Conservation (phyloP, 2,888 invertebrate genomes). For the Pyralis farinalis region DNA sequence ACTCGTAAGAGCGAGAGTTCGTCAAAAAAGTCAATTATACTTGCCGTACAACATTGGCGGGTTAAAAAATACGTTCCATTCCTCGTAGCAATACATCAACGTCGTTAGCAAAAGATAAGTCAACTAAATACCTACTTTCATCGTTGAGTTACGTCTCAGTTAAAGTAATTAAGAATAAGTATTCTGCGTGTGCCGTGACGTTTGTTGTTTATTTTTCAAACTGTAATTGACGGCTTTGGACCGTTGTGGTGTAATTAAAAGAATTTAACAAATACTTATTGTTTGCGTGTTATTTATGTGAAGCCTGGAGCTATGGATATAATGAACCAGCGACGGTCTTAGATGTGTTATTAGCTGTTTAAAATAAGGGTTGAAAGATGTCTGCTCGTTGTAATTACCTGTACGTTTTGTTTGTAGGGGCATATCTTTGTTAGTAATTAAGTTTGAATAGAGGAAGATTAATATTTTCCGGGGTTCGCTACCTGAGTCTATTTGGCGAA, state of each 20-base stretch:
- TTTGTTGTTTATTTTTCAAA: slow-evolving; percentile 53
- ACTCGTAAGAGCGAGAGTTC: too few species aligned
- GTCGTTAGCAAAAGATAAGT: slow-evolving; percentile 57
- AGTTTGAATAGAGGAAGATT: too few species aligned
- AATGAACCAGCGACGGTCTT: slow-evolving; percentile 37
- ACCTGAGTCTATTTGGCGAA: too few species aligned
- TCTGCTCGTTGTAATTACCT: not conserved
- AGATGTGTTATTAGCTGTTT: slow-evolving; percentile 14
- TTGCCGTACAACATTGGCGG: slow-evolving; percentile 2
- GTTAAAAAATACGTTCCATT: slow-evolving; percentile 37
- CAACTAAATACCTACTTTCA: slow-evolving; percentile 69
- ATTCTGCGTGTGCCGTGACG: slow-evolving; percentile 51
- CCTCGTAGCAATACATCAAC: slow-evolving; percentile 64
- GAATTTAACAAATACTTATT: slow-evolving; percentile 61
- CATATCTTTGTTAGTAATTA: not conserved
- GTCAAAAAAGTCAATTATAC: slow-evolving; percentile 2
- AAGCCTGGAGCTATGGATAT: slow-evolving; percentile 34
- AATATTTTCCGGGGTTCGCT: too few species aligned
- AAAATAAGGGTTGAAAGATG: slow-evolving; percentile 6
- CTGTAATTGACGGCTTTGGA: slow-evolving; percentile 66
- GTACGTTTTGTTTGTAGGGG: not conserved
- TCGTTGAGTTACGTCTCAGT: slow-evolving; percentile 74
- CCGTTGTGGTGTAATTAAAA: slow-evolving; percentile 57
- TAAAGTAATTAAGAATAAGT: slow-evolving; percentile 76
- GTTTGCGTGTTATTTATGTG: slow-evolving; percentile 47